Evolutionary conservation across 2,888 invertebrate genomes (phyloP), one percentile per base, ranked within the genome.

Genomic region (Dolomedes plantarius): DNA sequence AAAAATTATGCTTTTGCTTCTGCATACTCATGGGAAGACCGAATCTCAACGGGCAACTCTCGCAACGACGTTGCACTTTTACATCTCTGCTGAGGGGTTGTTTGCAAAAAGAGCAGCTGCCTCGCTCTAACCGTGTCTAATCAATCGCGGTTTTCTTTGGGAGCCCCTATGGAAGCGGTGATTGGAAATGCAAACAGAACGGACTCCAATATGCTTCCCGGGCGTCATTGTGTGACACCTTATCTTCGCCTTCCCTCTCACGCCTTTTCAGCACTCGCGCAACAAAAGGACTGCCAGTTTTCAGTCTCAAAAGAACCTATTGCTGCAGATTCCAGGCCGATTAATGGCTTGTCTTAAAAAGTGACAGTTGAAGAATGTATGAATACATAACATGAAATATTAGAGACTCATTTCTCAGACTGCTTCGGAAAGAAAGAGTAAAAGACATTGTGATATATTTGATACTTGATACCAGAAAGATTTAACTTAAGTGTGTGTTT

Each of bases 121-220:
- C 62, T 32, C 16, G 19, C 31, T 19, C 29, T 39, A 78, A 71
- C 41, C 71, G 78, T 41, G 62, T 78, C 71, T 39, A 78, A 71
- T 78, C 71, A 64, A 78, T 78, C 71, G 69, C 78, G 69, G 78
- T 78, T 78, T 71, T 65, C 65, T 68, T 56, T 56, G 65, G 41
- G 46, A 31, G 67, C 31, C 69, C 71, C 71, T 56, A 78, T 71
- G 68, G 39, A 62, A 69, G 56, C 39, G 19, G 56, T 78, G 78
- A 78, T 78, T 78, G 50, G 78, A 78, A 78, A 78, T 71, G 78
- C 78, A 78, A 78, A 78, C 78, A 78, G 69, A 56, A 56, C 71
- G 69, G 69, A 41, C 28, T 16, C 69, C 69, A 39, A 69, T 41
- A 41, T 41, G 69, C 41, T 41, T 41, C 28, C 69, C 36, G 41